phyloP scores from a whole-genome alignment of 2,797 vertebrate species.

The Gouania willdenowi region DNA sequence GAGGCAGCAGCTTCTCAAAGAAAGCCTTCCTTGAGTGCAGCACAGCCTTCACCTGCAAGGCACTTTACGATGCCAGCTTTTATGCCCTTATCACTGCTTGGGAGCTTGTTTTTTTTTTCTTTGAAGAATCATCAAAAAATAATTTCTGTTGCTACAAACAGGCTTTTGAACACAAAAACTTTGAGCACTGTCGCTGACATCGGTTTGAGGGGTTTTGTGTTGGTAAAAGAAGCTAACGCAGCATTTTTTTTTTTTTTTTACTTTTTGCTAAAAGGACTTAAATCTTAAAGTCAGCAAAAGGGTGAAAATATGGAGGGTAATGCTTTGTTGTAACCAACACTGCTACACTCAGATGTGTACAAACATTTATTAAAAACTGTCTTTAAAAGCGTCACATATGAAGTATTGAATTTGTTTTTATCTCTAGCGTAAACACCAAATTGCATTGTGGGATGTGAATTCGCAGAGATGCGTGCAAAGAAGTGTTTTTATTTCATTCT shows the following conservation, averaged over 20 bases:
- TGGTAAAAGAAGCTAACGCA: slow-evolving; percentile 31
- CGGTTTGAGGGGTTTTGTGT: slow-evolving; percentile 24
- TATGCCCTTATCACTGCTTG: slow-evolving; percentile 12
- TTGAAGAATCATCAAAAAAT: slow-evolving; percentile 51
- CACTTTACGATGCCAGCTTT: slow-evolving; percentile 17
- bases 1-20: slow-evolving; percentile 35
- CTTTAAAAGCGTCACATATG: too few species aligned
- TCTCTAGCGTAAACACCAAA: too few species aligned
- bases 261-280: slow-evolving; percentile 19
- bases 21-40: slow-evolving; percentile 23
- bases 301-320: slow-evolving; percentile 19
- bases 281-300: slow-evolving; percentile 47
- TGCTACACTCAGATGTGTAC: too few species aligned
- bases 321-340: slow-evolving; percentile 22
- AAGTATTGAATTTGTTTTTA: too few species aligned
- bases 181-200: slow-evolving; percentile 17
- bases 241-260: slow-evolving; percentile 15
- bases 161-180: slow-evolving; percentile 24
- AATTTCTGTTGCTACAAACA: slow-evolving; percentile 27
- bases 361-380: too few species aligned
- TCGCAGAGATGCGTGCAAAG: too few species aligned
- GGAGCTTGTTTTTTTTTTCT: slow-evolving; percentile 22
- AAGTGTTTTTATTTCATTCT: too few species aligned
- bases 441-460: too few species aligned
- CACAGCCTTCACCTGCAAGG: slow-evolving; percentile 16